Evolutionary conservation across 1,140 invertebrate genomes (phyloP), one percentile per base, ranked within the genome.

Genomic region (Nautilus pompilius): DNA sequence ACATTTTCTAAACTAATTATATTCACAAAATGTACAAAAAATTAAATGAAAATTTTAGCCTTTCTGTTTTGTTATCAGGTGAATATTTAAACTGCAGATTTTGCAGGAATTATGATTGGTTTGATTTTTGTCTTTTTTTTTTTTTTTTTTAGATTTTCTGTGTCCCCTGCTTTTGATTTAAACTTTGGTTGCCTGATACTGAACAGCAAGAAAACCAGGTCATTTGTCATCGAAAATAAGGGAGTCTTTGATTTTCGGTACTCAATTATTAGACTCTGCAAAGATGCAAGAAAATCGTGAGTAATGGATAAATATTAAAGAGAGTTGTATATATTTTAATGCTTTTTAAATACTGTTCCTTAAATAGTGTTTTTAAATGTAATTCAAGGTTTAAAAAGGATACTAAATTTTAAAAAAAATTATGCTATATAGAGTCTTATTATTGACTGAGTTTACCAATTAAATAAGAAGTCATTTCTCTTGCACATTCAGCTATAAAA

Each of bases 181-280:
- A 82, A 83, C 69, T 84, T 84, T 72, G 82, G 81, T 26, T 66
- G 79, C 28, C 63, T 83, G 59, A 54, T 81, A 22, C 73, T 82
- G 6, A 79, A 81, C 58, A 78, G 74, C 65, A 80, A 77, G 67
- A 81, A 80, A 63, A 68, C 74, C 22, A 63, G 80, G 29, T 73
- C 70, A 58, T 82, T 84, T 65, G 69, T 68, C n/a, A 81, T 84
- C 60, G 80, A 82, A 53, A 84, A 84, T 67, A 79, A 73, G 45
- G 82, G 82, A 57, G 79, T 82, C 49, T 80, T 80, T 75, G 82
- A 84, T 48, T 82, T 84, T 58, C 81, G 78, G 65, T 84, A 81
- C 66, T 73, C 72, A 48, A 81, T 84, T 32, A 62, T 67, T 5
- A 79, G 75, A 55, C 71, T 73, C 68, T 64, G 73, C 26, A 79